These are phyloP conservation scores for Hipparchia sbordonii DNA, from an alignment of 2,888 invertebrate species.

Conservation along the genomic window DNA sequence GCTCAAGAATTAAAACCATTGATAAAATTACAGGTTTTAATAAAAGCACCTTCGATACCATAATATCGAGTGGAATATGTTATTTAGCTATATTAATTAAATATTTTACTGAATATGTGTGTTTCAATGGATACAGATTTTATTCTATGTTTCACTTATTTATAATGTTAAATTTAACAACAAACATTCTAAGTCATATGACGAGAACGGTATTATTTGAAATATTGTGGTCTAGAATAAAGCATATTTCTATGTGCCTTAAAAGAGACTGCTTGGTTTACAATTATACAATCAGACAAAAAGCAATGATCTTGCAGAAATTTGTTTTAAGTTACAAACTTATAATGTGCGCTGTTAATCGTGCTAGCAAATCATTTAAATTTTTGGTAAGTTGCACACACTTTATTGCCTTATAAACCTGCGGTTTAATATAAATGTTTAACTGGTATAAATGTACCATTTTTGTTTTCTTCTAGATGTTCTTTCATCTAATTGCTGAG, in stretches of 20 bases:
- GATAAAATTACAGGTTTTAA: constrained; percentile 28
- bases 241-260: background rate
- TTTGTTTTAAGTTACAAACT: constrained; percentile 4
- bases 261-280: background rate
- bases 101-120: constrained; percentile 12
- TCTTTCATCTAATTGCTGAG: background rate
- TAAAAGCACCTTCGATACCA: background rate
- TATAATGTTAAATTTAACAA: background rate
- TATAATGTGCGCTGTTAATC: background rate
- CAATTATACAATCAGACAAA: constrained; percentile 8
- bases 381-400: background rate
- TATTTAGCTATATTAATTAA: background rate
- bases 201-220: constrained; percentile 24
- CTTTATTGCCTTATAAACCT: background rate
- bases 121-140: constrained; percentile 4
- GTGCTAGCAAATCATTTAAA: constrained; percentile 11
- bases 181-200: constrained; percentile 22
- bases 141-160: constrained; percentile 1
- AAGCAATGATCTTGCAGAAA: background rate
- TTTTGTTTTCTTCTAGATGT: constrained; percentile 7
- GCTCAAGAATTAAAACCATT: constrained; percentile 15
- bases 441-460: background rate
- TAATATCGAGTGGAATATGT: constrained; percentile 9
- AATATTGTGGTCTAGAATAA: constrained; percentile 24
- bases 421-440: background rate